Evolutionary conservation across 2,888 invertebrate genomes (phyloP).

Genomic region (Rotaria sp.): DNA sequence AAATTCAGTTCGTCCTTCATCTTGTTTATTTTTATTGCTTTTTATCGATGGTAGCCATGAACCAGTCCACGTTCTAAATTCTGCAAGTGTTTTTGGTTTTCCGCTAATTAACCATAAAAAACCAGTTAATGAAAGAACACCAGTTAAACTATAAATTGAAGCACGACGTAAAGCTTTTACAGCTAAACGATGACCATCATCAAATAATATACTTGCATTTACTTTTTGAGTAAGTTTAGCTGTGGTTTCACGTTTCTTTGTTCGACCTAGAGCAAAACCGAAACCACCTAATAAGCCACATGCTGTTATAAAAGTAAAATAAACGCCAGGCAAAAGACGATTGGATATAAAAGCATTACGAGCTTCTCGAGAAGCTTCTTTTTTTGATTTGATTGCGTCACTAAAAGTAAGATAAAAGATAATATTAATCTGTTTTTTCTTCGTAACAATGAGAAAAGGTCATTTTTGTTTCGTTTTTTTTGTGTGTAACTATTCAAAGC

Average conservation of each 20-base stretch:
- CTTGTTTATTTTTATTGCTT: conserved; percentile 17
- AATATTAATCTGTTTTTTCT: background rate
- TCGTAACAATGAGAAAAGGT: background rate
- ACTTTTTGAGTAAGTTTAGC: conserved; percentile 26
- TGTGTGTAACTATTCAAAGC: background rate
- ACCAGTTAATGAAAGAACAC: conserved; percentile 32
- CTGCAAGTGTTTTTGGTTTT: conserved; percentile 34
- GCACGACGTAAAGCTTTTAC: conserved; percentile 33
- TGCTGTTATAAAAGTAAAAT: conserved; percentile 35
- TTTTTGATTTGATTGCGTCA: background rate
- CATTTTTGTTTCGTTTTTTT: background rate
- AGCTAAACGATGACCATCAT: conserved; percentile 33
- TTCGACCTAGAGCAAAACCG: conserved; percentile 30
- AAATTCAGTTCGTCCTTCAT: conserved; percentile 39
- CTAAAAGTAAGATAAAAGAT: background rate
- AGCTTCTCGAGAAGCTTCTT: background rate
- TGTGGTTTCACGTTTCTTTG: conserved; percentile 31
- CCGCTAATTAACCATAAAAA: conserved; percentile 37
- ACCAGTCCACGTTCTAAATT: conserved; percentile 35
- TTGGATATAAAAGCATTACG: background rate
- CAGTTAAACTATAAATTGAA: conserved; percentile 36
- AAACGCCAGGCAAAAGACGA: conserved; percentile 31
- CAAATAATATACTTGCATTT: conserved; percentile 31
- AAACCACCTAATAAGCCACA: conserved; percentile 35
- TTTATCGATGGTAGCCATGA: conserved; percentile 31